Evolutionary conservation across 2,797 vertebrate species (phyloP).

Genomic region (Chromobotia macracanthus): DNA sequence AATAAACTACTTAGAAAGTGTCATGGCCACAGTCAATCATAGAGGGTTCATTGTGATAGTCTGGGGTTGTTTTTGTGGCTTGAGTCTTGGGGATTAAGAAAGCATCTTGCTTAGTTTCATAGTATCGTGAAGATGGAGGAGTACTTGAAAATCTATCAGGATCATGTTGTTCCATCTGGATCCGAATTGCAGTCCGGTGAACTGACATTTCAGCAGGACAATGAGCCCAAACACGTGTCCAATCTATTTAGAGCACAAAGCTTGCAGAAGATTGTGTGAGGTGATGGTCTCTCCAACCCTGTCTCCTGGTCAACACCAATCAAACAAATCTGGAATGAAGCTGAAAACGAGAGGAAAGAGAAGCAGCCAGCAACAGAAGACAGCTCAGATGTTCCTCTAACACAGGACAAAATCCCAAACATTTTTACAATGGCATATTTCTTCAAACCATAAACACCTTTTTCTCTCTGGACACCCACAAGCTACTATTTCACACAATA

Average conservation of each 20-base stretch:
- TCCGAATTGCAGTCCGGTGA: not conserved
- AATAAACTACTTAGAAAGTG: not conserved
- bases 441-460: not conserved
- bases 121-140: not conserved
- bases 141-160: not conserved
- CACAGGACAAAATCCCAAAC: not conserved
- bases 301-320: not conserved
- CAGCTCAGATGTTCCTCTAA: not conserved
- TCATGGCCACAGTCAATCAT: not conserved
- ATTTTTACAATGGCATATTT: not conserved
- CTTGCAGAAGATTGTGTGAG: not conserved
- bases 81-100: not conserved
- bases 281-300: not conserved
- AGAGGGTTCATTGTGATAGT: not conserved
- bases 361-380: not conserved
- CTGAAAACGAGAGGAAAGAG: not conserved
- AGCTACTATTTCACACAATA: not conserved
- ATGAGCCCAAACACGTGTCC: not conserved
- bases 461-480: too few relatives aligned
- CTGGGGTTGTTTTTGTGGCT: not conserved
- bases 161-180: not conserved
- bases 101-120: not conserved
- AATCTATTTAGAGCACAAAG: not conserved
- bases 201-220: not conserved
- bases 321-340: not conserved